Percentiles rank a stretch among this genome's conserved stretches.
Conservation (phyloP, 1,140 invertebrate species). For the Drosophila cardini region DNA sequence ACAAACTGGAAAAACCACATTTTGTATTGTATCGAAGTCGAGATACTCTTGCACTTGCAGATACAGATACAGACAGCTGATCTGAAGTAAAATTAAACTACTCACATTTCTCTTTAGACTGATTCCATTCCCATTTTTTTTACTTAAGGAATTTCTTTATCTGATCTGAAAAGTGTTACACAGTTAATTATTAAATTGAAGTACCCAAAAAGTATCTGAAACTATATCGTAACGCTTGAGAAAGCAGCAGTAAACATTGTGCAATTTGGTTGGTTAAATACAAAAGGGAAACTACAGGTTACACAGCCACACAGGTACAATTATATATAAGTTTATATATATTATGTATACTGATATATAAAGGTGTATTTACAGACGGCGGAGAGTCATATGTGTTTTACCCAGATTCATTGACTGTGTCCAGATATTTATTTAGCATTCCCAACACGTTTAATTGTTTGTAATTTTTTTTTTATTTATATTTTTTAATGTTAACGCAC, state of each 20-base stretch:
- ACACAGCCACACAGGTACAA: constrained; percentile 18
- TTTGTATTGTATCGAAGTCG: background rate
- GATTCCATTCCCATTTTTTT: background rate
- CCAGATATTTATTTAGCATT: constrained; percentile 9
- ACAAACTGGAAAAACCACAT: constrained; percentile 14
- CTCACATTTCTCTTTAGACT: background rate
- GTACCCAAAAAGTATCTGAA: constrained; percentile 7
- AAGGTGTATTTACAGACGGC: background rate
- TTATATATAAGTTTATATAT: constrained; percentile 12
- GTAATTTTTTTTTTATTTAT: background rate
- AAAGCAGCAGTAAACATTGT: constrained; percentile 55
- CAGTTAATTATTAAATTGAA: background rate
- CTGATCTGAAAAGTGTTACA: background rate
- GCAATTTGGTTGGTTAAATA: constrained; percentile 55
- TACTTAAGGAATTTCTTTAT: background rate
- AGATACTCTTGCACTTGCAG: background rate
- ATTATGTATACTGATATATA: background rate
- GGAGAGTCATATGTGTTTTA: constrained; percentile 32
- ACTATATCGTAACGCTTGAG: constrained; percentile 59
- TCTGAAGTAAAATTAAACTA: background rate
- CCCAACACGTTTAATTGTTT: constrained; percentile 37
- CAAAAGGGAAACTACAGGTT: constrained; percentile 55
- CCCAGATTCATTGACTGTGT: constrained; percentile 41
- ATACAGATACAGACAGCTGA: background rate
- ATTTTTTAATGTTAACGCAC: background rate